phyloP scores from a whole-genome alignment of 1,140 invertebrate species.

The Sinonovacula constricta region DNA sequence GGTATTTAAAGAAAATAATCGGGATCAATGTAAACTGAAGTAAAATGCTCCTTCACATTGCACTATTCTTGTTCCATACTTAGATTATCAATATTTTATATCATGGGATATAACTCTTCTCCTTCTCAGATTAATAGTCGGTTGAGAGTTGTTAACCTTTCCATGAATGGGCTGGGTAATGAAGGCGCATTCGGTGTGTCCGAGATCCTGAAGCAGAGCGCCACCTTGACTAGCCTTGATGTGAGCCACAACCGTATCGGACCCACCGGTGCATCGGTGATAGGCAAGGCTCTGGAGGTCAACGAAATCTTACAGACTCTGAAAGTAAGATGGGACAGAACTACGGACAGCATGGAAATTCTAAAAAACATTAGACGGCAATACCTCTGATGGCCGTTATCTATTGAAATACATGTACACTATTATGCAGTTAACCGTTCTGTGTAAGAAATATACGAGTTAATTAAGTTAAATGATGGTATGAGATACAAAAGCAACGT shows the following conservation, averaged over 20 bases:
- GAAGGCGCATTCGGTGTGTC: slow-evolving; percentile 62
- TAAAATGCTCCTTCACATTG: not conserved
- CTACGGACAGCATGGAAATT: too few species aligned
- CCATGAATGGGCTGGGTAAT: slow-evolving; percentile 67
- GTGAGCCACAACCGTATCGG: slow-evolving; percentile 60
- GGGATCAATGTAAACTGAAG: not conserved
- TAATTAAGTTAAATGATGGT: too few species aligned
- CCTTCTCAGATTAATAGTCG: slow-evolving; percentile 56
- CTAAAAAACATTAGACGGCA: too few species aligned
- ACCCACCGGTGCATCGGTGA: slow-evolving; percentile 47
- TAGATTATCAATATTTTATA: not conserved
- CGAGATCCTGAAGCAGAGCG: slow-evolving; percentile 62
- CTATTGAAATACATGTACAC: too few species aligned
- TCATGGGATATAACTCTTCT: not conserved
- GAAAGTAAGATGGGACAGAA: too few species aligned
- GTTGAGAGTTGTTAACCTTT: slow-evolving; percentile 60
- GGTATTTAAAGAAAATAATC: too few species aligned
- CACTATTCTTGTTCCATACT: not conserved
- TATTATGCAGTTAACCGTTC: too few species aligned
- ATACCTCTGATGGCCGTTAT: too few species aligned
- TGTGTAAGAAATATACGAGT: too few species aligned
- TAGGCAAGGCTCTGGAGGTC: slow-evolving; percentile 56
- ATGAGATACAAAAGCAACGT: too few species aligned
- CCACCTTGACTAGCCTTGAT: slow-evolving; percentile 59
- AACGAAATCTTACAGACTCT: slow-evolving; percentile 55